These are phyloP conservation scores for Napeogenes inachia DNA, from an alignment of 2,888 invertebrate genomes.

Conservation along the genomic window DNA sequence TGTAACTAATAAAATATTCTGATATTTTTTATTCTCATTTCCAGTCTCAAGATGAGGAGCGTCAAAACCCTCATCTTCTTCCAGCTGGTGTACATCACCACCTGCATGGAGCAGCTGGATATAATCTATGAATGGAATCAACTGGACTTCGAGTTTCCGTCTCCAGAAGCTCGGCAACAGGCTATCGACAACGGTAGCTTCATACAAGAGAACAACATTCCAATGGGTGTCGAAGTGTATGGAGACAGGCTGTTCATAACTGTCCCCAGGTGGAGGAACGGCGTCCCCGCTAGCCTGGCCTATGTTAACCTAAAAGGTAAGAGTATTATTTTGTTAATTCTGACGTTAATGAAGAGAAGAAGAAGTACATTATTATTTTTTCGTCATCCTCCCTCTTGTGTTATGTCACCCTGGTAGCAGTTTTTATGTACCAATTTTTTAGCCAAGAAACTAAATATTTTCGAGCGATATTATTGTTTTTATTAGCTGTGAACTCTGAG, in stretches of 20 bases:
- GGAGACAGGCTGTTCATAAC: conserved; percentile 83
- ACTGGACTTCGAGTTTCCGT: conserved; percentile 82
- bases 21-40: conserved; percentile 14
- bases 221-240: conserved; percentile 85
- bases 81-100: conserved; percentile 55
- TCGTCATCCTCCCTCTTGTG: no score
- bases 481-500: no score
- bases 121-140: conserved; percentile 85
- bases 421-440: no score
- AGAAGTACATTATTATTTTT: no score
- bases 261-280: conserved; percentile 85
- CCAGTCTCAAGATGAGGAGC: conserved; percentile 57
- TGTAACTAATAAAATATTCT: not conserved
- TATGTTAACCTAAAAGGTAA: conserved; percentile 84
- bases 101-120: conserved; percentile 81
- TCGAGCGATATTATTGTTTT: no score
- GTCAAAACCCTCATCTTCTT: conserved; percentile 53
- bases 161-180: conserved; percentile 71
- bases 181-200: conserved; percentile 79
- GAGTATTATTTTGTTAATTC: not conserved
- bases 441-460: no score
- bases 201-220: conserved; percentile 84
- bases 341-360: no score
- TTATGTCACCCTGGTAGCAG: no score
- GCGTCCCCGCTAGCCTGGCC: conserved; percentile 85